Evolutionary conservation across 2,797 vertebrate species (phyloP), one percentile per base, ranked within the genome.

Genomic region (Geotrypetes seraphini): DNA sequence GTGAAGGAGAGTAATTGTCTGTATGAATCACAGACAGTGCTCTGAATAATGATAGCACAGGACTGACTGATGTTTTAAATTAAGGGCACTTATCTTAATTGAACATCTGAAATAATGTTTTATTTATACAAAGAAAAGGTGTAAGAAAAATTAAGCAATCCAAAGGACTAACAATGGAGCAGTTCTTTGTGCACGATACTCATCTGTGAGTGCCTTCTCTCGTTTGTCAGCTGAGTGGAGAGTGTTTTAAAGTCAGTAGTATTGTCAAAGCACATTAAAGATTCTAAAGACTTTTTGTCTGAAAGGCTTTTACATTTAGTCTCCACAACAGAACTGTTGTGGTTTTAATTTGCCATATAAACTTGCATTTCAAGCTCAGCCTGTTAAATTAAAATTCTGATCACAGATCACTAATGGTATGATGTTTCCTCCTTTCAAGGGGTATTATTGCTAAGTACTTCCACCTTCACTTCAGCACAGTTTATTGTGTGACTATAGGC

Each of bases 41-140:
- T 63, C 53, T 68, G 75, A 84, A 79, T 78, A 79, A 85, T 74
- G 79, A 78, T 36, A 79, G 66, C 57, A 59, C 50, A 63, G 35
- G 65, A 75, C 49, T 68, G 71, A 78, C 64, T 68, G 69, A 74
- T 68, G 62, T 75, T 82, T 81, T 80, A 86, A 86, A 84, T 86
- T 79, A 87, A 82, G 58, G 39, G 53, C 81, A 82, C 75, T 89
- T 85, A 84, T 73, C 84, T 86, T 86, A 86, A 88, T 71, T 83
- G 69, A 87, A 84, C 63, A 73, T 69, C 61, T 69, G 67, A 85
- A 85, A 79, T 87, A 78, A 83, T 79, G 68, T 78, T 83, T 78
- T 85, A 82, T 86, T 88, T 79, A 75, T 78, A 81, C 67, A 83
- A 74, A 77, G 64, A 55, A 71, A 80, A 77, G 60, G 66, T 75